These are phyloP conservation scores for Nymphalis c-album DNA, from an alignment of 2,888 invertebrate species.

Conservation along the genomic window DNA sequence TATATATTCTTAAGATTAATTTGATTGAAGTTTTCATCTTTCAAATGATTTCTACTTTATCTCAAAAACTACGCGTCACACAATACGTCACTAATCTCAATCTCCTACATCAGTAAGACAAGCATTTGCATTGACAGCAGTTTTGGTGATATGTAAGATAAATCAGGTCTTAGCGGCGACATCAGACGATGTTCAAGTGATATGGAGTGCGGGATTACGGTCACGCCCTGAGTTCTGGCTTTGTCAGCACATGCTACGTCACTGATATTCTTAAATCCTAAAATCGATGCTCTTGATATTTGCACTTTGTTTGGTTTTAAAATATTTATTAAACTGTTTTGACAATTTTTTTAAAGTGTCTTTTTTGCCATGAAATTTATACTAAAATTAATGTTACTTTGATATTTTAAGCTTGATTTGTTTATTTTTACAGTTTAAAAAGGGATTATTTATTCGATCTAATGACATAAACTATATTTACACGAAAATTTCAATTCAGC, in stretches of 20 bases:
- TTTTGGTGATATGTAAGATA: constrained; percentile 30
- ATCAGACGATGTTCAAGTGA: constrained; percentile 35
- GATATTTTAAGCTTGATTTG: no score
- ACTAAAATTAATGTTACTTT: no score
- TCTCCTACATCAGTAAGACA: constrained; percentile 19
- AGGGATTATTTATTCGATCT: no score
- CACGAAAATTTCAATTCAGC: no score
- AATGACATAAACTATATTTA: no score
- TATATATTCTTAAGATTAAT: no score
- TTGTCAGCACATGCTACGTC: constrained; percentile 24
- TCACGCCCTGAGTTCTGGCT: constrained; percentile 37
- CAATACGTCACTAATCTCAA: constrained; percentile 46
- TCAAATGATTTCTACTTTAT: not conserved
- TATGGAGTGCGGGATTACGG: constrained; percentile 40
- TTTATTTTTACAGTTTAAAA: no score
- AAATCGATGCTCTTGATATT: constrained; percentile 13
- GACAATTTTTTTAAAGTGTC: no score
- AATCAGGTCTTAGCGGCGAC: constrained; percentile 40
- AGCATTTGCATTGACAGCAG: constrained; percentile 33
- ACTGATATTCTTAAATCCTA: constrained; percentile 27
- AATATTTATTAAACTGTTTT: not conserved
- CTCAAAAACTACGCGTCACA: not conserved
- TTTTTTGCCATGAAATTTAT: no score
- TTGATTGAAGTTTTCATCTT: no score
- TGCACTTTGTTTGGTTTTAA: constrained; percentile 5